A percentile compares a stretch with the other conserved stretches of the same genome.
Evolutionary conservation across 2,888 invertebrate species (phyloP).

Genomic region (Creontiades dilutus): DNA sequence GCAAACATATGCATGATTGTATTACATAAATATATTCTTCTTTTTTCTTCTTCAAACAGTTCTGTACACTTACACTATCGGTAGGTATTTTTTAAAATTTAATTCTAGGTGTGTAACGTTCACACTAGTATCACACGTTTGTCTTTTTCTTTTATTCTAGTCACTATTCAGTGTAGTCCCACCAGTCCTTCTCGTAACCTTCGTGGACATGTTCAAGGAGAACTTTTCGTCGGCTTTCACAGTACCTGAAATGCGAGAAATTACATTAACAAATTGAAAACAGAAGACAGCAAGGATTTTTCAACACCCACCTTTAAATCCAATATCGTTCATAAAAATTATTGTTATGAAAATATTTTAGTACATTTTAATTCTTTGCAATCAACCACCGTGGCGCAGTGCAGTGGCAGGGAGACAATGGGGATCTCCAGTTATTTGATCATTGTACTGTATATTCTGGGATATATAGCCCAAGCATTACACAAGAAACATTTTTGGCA

Average conservation of each 20-base stretch:
- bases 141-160: constrained; percentile 53
- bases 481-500: too few relatives aligned
- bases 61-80: constrained; percentile 72
- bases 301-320: too few relatives aligned
- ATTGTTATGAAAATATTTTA: too few relatives aligned
- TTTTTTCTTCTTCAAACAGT: constrained; percentile 54
- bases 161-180: constrained; percentile 92
- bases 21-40: constrained; percentile 68
- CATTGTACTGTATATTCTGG: too few relatives aligned
- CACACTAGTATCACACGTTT: constrained; percentile 69
- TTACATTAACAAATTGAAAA: too few relatives aligned
- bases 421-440: too few relatives aligned
- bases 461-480: too few relatives aligned
- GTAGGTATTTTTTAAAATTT: constrained; percentile 68
- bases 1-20: constrained; percentile 53
- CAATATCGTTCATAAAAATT: too few relatives aligned
- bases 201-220: constrained; percentile 98
- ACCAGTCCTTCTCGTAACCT: constrained; percentile 99
- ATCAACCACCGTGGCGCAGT: too few relatives aligned
- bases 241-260: constrained; percentile 87
- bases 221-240: constrained; percentile 97
- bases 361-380: too few relatives aligned
- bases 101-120: constrained; percentile 61
- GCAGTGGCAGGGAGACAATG: too few relatives aligned
- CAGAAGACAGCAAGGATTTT: too few relatives aligned